A percentile compares a stretch with the other conserved stretches of the same genome.
phyloP scores from a whole-genome alignment of 2,113 vertebrate genomes.

The Menidia beryllina region DNA sequence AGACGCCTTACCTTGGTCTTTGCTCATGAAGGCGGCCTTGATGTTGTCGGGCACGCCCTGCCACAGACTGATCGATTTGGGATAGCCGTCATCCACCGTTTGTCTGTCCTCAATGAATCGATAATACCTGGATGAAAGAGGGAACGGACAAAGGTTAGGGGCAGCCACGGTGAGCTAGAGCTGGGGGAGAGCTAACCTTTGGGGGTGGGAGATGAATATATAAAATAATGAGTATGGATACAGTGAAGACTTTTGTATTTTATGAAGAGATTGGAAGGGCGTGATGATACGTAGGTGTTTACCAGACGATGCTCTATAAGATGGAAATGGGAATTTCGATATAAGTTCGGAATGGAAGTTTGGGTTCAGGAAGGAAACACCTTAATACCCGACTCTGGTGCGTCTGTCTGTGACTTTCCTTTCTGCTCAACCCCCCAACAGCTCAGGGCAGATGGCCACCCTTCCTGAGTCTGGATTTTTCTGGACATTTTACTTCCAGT shows the following conservation, averaged over 20 bases:
- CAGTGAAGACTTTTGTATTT: neutral
- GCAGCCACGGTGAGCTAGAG: neutral
- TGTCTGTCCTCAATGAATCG: conserved; percentile 86
- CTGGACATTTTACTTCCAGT: neutral
- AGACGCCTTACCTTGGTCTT: conserved; percentile 85
- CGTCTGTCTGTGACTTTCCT: neutral
- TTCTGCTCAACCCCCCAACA: neutral
- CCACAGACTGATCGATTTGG: conserved; percentile 87
- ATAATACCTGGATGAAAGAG: conserved; percentile 84
- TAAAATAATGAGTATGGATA: too few relatives aligned
- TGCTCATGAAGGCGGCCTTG: conserved; percentile 89
- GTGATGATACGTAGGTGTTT: neutral
- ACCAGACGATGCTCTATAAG: neutral
- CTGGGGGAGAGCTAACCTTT: too few relatives aligned
- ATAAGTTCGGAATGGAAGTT: neutral
- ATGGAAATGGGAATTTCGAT: neutral
- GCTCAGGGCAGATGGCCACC: neutral
- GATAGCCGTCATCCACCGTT: conserved; percentile 87
- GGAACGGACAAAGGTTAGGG: neutral
- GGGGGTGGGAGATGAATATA: too few relatives aligned
- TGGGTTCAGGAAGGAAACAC: neutral
- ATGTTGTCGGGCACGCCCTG: conserved; percentile 89
- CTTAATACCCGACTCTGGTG: neutral
- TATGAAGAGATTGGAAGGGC: neutral
- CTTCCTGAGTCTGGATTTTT: neutral